Evolutionary conservation across 1,140 invertebrate genomes (phyloP).

Genomic region (Odontomachus brunneus): DNA sequence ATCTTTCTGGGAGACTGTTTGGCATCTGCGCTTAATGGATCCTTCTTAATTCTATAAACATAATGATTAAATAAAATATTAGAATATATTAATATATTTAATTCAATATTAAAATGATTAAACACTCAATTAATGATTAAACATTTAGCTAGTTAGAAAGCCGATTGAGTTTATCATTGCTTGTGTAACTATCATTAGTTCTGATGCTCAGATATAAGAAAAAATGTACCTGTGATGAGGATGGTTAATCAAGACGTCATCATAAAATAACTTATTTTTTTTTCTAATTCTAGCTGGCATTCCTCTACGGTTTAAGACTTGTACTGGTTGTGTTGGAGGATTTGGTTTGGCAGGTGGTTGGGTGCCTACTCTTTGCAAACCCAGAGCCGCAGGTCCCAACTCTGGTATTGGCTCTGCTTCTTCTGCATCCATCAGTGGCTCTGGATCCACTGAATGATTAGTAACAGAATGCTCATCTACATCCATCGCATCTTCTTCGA

Average conservation of each 20-base stretch:
- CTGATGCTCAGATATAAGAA: neutral
- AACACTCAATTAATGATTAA: too few relatives aligned
- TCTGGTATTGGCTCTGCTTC: conserved; percentile 88
- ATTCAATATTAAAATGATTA: too few relatives aligned
- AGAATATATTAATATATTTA: too few relatives aligned
- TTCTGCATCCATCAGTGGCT: conserved; percentile 84
- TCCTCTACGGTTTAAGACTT: conserved; percentile 92
- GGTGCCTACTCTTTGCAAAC: conserved; percentile 92
- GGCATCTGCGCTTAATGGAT: conserved; percentile 76
- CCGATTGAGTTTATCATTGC: neutral
- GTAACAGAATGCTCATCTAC: conserved; percentile 85
- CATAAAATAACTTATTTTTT: conserved; percentile 95
- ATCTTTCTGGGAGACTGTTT: conserved; percentile 84
- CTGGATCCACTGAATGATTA: conserved; percentile 82
- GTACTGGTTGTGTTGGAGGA: conserved; percentile 89
- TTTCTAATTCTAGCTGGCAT: conserved; percentile 96
- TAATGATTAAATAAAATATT: too few relatives aligned
- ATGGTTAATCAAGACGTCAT: conserved; percentile 95
- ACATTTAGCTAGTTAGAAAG: neutral
- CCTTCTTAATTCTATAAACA: conserved; percentile 82
- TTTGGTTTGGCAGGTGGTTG: conserved; percentile 89
- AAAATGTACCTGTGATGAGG: conserved; percentile 86
- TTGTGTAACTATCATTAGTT: neutral
- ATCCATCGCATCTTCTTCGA: conserved; percentile 88
- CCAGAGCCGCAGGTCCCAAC: conserved; percentile 91